Percentiles rank a stretch among this genome's conserved stretches.
phyloP scores from a whole-genome alignment of 2,888 invertebrate species.

The Hydrotaea cyrtoneurina region DNA sequence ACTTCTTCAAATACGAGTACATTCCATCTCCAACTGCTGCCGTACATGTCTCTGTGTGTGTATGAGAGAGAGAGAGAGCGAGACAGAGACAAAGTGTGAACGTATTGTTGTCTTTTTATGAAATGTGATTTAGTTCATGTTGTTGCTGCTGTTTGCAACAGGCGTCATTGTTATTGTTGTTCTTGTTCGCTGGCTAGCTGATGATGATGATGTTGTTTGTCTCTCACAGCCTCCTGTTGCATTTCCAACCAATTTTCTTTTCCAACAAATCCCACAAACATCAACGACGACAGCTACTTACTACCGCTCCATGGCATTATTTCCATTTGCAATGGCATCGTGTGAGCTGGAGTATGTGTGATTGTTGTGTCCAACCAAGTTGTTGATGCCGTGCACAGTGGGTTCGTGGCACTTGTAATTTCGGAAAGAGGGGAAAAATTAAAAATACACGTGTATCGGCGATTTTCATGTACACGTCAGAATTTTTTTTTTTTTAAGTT shows the following conservation, averaged over 20 bases:
- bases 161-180: slow-evolving; percentile 42
- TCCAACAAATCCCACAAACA: slow-evolving; percentile 15
- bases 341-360: slow-evolving; percentile 5
- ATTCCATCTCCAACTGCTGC: slow-evolving; percentile 36
- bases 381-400: slow-evolving; percentile 2
- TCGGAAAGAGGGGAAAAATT: too few species aligned
- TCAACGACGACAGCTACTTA: slow-evolving; percentile 17
- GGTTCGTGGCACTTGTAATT: too few species aligned
- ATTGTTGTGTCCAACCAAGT: not conserved
- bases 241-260: slow-evolving; percentile 29
- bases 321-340: not conserved
- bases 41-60: slow-evolving; percentile 20
- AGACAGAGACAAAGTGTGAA: too few species aligned
- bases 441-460: too few species aligned
- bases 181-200: slow-evolving; percentile 16
- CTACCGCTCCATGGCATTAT: slow-evolving; percentile 17
- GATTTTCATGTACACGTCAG: too few species aligned
- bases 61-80: slow-evolving; percentile 7
- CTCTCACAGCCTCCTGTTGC: slow-evolving; percentile 63
- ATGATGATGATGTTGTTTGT: slow-evolving; percentile 38
- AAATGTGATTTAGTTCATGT: slow-evolving; percentile 27
- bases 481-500: too few species aligned
- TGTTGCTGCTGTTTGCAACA: slow-evolving; percentile 28
- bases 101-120: slow-evolving; percentile 37
- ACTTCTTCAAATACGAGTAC: slow-evolving; percentile 60